Conservation (phyloP, 2,888 invertebrate species). For the Meliscaeva auricollis region DNA sequence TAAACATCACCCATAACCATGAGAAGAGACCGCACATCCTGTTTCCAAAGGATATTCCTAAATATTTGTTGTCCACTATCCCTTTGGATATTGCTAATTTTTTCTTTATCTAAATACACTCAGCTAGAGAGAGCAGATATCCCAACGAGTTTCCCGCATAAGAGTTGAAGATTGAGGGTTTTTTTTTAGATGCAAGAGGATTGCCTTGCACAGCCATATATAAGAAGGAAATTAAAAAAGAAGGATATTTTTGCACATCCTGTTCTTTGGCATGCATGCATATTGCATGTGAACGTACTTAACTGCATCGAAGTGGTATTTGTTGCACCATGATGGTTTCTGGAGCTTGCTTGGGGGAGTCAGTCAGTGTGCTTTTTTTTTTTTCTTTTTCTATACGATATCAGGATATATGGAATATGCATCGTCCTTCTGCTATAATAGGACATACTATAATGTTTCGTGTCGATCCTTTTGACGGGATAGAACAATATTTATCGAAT, state of each 20-base stretch:
- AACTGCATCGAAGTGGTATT: slow-evolving; percentile 35
- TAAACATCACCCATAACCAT: slow-evolving; percentile 65
- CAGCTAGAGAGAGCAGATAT: not conserved
- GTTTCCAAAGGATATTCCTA: slow-evolving; percentile 31
- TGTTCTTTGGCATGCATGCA: slow-evolving; percentile 47
- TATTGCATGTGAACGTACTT: slow-evolving; percentile 26
- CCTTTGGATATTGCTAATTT: slow-evolving; percentile 29
- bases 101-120: not conserved
- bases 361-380: no score
- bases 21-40: slow-evolving; percentile 48
- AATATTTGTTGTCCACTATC: slow-evolving; percentile 69
- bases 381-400: no score
- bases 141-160: not conserved
- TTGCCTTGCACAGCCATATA: slow-evolving; percentile 37
- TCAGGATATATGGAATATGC: no score
- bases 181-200: not conserved
- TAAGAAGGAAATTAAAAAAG: slow-evolving; percentile 71
- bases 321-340: slow-evolving; percentile 31
- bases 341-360: not conserved
- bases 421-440: slow-evolving; percentile 26
- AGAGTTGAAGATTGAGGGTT: slow-evolving; percentile 34
- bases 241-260: slow-evolving; percentile 36
- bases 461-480: slow-evolving; percentile 72
- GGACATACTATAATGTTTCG: slow-evolving; percentile 17
- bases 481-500: slow-evolving; percentile 74